Evolutionary conservation across 2,797 vertebrate species (phyloP), one percentile per base, ranked within the genome.

Genomic region (Amblyraja radiata): DNA sequence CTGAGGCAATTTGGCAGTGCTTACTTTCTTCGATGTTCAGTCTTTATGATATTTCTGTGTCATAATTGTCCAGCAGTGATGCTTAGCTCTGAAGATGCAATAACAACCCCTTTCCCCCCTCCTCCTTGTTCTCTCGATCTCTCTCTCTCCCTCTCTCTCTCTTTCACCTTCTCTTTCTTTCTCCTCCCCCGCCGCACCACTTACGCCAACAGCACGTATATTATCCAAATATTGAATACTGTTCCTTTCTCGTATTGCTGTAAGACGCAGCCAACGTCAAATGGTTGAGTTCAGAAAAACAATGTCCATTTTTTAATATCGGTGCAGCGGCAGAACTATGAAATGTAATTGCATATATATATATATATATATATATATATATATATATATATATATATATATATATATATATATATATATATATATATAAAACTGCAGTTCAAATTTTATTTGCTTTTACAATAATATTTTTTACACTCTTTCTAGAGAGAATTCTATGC

Each of bases 271-370:
- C 94, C 78, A 94, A 94, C 96, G 95, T 95, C 95, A 94, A 94
- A 94, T 0, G 78, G 71, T 95, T 90, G 93, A 93, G 95, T 94
- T 94, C 96, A 95, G 94, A 94, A 96, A 96, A 96, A 95, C 95
- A 95, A 96, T 95, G 96, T 96, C 95, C 95, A 95, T 96, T 96
- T 91, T 54, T 96, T 95, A 78, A 76, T 93, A 93, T 95, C 97
- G 97, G 96, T 95, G 93, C 94, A 94, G 8, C 95, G 97, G 96
- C 97, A 96, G 93, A 93, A 95, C 95, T 96, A 95, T 96, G 96
- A 96, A 96, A 97, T 95, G 96, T 97, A 96, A 76, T 23, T 25
- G 46, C 68, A 46, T 28, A 21, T 28, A 36, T 76, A 6, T 54
- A 32, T 32, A 21, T 28, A 36, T 76, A 6, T 54, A 32, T 32